phyloP scores from a whole-genome alignment of 2,888 invertebrate genomes.

The Agrenia bidenticulata region DNA sequence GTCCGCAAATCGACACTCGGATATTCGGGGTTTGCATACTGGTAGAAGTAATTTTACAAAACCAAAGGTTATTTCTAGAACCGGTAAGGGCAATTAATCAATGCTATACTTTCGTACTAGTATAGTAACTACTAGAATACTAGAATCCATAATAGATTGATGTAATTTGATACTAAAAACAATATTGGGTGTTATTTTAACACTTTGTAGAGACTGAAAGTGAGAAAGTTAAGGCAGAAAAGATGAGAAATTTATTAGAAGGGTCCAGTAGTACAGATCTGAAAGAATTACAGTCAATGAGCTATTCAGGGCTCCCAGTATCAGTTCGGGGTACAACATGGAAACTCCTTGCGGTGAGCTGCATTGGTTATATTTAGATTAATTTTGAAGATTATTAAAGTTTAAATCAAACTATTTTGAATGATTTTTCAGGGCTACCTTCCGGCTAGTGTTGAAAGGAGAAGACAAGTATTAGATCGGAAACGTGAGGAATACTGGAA shows the following conservation, averaged over 20 bases:
- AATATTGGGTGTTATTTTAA: too few relatives aligned
- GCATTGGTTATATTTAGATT: neutral
- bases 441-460: conserved; percentile 85
- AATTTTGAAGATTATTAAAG: conserved; percentile 5
- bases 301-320: conserved; percentile 96
- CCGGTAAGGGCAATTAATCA: conserved; percentile 28
- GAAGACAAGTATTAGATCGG: conserved; percentile 81
- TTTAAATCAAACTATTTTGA: too few relatives aligned
- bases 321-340: conserved; percentile 72
- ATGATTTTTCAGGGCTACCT: conserved; percentile 75
- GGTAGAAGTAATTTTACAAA: conserved; percentile 39
- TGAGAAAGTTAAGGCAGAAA: conserved; percentile 72
- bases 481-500: conserved; percentile 96
- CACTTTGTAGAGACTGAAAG: conserved; percentile 56
- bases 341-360: conserved; percentile 67
- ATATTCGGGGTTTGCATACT: conserved; percentile 29
- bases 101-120: too few relatives aligned
- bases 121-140: too few relatives aligned
- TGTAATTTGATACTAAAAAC: too few relatives aligned
- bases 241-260: conserved; percentile 77
- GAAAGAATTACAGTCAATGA: conserved; percentile 80
- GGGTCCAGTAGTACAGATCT: conserved; percentile 72
- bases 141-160: too few relatives aligned
- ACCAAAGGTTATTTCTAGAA: conserved; percentile 47
- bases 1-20: conserved; percentile 26